A percentile compares a stretch with the other conserved stretches of the same genome.
Conservation (phyloP, 2,113 vertebrate species). For the Columba janthina region DNA sequence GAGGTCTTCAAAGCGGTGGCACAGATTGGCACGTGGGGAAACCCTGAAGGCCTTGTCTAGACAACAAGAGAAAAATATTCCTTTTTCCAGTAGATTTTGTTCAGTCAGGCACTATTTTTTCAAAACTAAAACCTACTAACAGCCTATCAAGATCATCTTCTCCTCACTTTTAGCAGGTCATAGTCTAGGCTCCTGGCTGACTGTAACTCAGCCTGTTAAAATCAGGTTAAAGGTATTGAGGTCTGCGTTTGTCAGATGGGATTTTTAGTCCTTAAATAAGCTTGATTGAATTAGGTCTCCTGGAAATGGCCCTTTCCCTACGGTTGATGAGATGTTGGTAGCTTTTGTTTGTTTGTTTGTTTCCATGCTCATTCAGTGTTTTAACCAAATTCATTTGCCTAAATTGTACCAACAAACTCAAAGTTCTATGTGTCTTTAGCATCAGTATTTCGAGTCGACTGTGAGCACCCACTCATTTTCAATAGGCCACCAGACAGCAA, state of each 20-base stretch:
- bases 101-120: background rate
- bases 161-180: constrained; percentile 14
- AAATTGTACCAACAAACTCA: background rate
- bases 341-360: background rate
- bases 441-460: background rate
- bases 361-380: background rate
- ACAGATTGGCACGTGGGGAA: background rate
- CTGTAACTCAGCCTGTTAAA: background rate
- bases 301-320: background rate
- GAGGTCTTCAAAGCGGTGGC: background rate
- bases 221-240: background rate
- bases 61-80: background rate
- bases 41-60: background rate
- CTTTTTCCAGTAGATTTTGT: background rate
- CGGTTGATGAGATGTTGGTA: background rate
- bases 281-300: constrained; percentile 8
- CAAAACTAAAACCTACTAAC: background rate
- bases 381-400: background rate
- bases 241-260: background rate
- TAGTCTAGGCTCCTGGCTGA: background rate
- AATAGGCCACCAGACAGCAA: background rate
- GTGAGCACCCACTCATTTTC: background rate
- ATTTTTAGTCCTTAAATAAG: constrained; percentile 8
- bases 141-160: background rate
- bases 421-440: background rate